These are phyloP conservation scores for Stictonetta naevosa DNA, from an alignment of 2,113 vertebrate genomes.

Conservation along the genomic window DNA sequence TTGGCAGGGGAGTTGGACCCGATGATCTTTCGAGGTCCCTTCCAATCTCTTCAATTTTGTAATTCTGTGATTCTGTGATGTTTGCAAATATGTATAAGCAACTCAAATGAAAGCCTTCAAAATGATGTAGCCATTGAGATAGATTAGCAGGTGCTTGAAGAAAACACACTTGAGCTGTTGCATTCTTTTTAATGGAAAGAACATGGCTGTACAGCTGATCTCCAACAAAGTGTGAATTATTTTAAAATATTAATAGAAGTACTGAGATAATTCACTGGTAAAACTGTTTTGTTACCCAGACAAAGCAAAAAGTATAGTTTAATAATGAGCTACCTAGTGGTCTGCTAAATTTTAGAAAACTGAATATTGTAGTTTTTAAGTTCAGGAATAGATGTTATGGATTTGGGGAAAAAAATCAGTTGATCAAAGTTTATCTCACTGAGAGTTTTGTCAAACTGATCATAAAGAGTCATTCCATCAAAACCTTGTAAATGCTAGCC, in stretches of 20 bases:
- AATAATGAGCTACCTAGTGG: not conserved
- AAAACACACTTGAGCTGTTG: not conserved
- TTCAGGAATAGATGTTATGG: not conserved
- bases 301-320: not conserved
- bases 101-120: not conserved
- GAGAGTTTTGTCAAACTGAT: not conserved
- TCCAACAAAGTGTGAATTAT: not conserved
- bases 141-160: not conserved
- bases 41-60: no score
- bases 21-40: no score
- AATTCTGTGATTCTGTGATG: no score
- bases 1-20: no score
- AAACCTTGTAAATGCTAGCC: not conserved
- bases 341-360: not conserved
- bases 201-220: not conserved
- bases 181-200: not conserved
- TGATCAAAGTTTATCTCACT: not conserved
- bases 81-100: not conserved
- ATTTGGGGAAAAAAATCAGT: not conserved
- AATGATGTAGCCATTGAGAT: not conserved
- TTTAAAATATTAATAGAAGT: not conserved
- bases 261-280: not conserved
- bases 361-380: not conserved
- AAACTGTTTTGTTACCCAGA: not conserved
- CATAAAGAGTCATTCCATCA: not conserved